Evolutionary conservation across 2,113 vertebrate genomes (phyloP), one percentile per base, ranked within the genome.

Genomic region (Amphilophus citrinellus): DNA sequence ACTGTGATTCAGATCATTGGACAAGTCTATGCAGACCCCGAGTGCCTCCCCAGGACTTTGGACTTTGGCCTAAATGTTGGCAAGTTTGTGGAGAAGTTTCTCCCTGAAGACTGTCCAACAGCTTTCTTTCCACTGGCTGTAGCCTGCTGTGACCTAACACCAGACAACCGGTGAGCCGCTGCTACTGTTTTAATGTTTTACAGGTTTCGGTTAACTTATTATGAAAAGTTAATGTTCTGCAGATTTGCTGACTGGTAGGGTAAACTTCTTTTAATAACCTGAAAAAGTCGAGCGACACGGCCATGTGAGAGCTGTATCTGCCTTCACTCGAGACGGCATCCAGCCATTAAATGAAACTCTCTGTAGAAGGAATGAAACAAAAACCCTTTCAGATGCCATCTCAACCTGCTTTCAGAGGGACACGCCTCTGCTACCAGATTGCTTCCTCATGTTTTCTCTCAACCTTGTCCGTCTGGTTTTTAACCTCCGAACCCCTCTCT

Each of bases 81-180:
- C 65, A 97, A 98, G 87, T 99, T 99, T 94, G 97, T 97, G 94
- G 97, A 99, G 91, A 99, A 99, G 91, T 99, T 99, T 93, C 97
- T 99, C 77, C 97, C 98, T 60, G 96, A 97, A 53, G 98, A 98
- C 89, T 98, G 98, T 87, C 98, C 98, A 44, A 95, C 97, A 61
- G 97, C 97, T 76, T 99, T 99, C 93, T 99, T 98, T 91, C 97
- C 98, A 3, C 92, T 99, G 94, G 97, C 98, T 44, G 97, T 97
- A 84, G 96, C 97, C 91, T 99, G 98, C 89, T 99, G 98, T 92
- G 97, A 97, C 91, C 96, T 99, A 81, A 96, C 96, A 80, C 97
- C 98, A 7, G 98, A 99, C 90, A 97, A 95, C 95, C 97, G 98
- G 98, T 99, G 87, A 92, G 95, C 76, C 14, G 30, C 20, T 61